A percentile compares a stretch with the other conserved stretches of the same genome.
phyloP scores from a whole-genome alignment of 1,140 invertebrate species.

The Drosophila trapezifrons region DNA sequence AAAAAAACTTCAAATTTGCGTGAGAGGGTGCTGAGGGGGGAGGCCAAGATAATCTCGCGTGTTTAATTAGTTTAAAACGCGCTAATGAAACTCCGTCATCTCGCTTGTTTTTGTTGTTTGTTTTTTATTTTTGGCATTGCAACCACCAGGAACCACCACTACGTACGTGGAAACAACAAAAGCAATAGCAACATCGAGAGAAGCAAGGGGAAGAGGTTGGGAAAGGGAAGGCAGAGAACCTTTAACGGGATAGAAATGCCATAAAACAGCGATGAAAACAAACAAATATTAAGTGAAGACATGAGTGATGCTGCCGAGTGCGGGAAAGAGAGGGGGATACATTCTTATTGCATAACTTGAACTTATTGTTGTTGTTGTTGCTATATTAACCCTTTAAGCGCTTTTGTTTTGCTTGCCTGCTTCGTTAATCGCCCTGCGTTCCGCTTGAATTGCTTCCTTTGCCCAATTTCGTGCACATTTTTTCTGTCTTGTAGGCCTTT shows the following conservation, averaged over 20 bases:
- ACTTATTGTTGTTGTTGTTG: background rate
- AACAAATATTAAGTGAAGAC: background rate
- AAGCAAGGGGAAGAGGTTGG: background rate
- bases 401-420: slow-evolving; percentile 23
- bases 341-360: slow-evolving; percentile 27
- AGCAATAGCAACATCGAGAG: slow-evolving; percentile 5
- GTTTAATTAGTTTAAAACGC: slow-evolving; percentile 49
- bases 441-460: slow-evolving; percentile 14
- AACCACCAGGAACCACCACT: slow-evolving; percentile 21
- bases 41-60: slow-evolving; percentile 22
- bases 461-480: slow-evolving; percentile 23
- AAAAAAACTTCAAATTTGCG: slow-evolving; percentile 4
- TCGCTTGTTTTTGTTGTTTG: slow-evolving; percentile 2
- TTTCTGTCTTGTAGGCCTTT: background rate
- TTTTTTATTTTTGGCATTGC: slow-evolving; percentile 6
- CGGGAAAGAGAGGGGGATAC: background rate
- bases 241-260: slow-evolving; percentile 9
- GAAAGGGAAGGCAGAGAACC: background rate
- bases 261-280: slow-evolving; percentile 16
- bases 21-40: background rate
- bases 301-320: slow-evolving; percentile 9
- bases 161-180: slow-evolving; percentile 5
- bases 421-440: slow-evolving; percentile 18
- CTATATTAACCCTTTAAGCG: slow-evolving; percentile 1
- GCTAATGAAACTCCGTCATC: slow-evolving; percentile 34